These are phyloP conservation scores for Brachylomia viminalis DNA, from an alignment of 2,888 invertebrate species.

Conservation along the genomic window DNA sequence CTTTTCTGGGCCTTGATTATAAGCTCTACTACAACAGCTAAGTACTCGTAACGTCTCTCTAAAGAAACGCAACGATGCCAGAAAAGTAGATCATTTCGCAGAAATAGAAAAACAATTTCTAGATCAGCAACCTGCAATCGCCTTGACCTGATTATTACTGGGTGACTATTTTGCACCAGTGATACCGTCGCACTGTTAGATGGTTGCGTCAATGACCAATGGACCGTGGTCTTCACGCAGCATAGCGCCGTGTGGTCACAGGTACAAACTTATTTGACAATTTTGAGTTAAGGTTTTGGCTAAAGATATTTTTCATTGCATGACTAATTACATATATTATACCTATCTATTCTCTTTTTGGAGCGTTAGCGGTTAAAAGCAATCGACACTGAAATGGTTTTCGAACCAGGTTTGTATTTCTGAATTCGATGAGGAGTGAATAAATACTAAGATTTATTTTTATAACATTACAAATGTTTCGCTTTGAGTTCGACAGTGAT, in stretches of 20 bases:
- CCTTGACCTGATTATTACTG: slow-evolving; percentile 62
- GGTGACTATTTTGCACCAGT: slow-evolving; percentile 25
- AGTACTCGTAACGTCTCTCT: neutral
- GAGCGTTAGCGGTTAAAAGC: too few relatives aligned
- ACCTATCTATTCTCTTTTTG: too few relatives aligned
- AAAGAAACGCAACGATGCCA: slow-evolving; percentile 5
- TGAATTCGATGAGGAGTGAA: too few relatives aligned
- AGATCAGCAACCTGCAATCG: slow-evolving; percentile 34
- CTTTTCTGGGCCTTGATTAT: neutral
- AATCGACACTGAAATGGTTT: too few relatives aligned
- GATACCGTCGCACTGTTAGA: slow-evolving; percentile 31
- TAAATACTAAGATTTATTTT: too few relatives aligned
- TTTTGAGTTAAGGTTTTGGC: neutral
- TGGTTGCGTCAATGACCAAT: slow-evolving; percentile 60
- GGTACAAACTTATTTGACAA: slow-evolving; percentile 18
- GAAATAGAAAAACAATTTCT: slow-evolving; percentile 40
- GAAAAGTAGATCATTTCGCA: slow-evolving; percentile 7
- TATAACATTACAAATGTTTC: too few relatives aligned
- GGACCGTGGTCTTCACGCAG: slow-evolving; percentile 58
- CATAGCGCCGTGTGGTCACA: slow-evolving; percentile 33
- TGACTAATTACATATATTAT: too few relatives aligned
- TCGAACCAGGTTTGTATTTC: too few relatives aligned
- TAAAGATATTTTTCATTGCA: too few relatives aligned
- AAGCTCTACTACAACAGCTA: neutral
- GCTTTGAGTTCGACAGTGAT: too few relatives aligned